Base-by-base conservation (phyloP, 2,888 invertebrate genomes). In the Drosophila borealis region DNA sequence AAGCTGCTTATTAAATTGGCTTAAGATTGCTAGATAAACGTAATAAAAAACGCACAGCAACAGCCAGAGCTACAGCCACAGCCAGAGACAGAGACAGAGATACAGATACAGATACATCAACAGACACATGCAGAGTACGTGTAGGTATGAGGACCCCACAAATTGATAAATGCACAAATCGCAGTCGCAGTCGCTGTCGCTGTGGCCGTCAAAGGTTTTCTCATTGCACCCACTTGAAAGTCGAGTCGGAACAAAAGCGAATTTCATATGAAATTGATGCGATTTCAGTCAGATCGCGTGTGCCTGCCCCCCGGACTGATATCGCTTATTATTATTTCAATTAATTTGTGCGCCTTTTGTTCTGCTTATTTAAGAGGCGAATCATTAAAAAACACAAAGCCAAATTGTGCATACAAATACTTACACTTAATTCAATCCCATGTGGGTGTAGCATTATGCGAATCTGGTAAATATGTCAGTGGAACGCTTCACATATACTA, bases 1-100 rank as follows among this genome's bases (percentile, higher is more conserved):
- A 83, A 78, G 81, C 86, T 81, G 83, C 83, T 84, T 84, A 84
- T 84, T 84, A 84, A 84, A 84, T 84, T 84, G 87, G 83, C 83
- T 84, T 87, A 80, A 84, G 83, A 84, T 84, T 80, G 80, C 85
- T 87, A 87, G 83, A 84, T 84, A 84, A 84, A 78, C 70, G 71
- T 70, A 80, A 80, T 80, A 80, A 68, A 57, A 73, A 66, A 53
- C 6, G 37, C 46, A 39, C 50, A 63, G 36, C 44, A 41, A 41
- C 33, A 73, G 54, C 19, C 39, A 25, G 34, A 42, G 54, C 19
- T 36, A 25, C 33, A 42, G 39, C 1, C 8, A 39, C 14, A 39
- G 37, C 10, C 33, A 49, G 37, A 51, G 37, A 64, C 33, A 49
- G 37, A 51, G 37, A 64, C 37, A 46, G 14, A 19, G 10, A 36